phyloP scores from a whole-genome alignment of 2,797 vertebrate species.

The Tinamus major region DNA sequence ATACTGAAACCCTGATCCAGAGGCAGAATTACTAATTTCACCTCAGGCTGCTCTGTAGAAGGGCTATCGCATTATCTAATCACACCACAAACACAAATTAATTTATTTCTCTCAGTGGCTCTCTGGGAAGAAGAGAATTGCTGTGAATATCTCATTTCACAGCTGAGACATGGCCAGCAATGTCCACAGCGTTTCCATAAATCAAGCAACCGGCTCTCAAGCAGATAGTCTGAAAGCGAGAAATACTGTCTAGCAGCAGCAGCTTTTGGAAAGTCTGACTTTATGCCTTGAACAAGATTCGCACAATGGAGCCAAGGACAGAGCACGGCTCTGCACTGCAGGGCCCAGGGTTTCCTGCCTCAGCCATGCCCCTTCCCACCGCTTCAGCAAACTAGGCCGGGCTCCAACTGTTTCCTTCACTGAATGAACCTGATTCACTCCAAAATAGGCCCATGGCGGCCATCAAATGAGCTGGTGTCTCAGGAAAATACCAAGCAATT shows the following conservation, averaged over 20 bases:
- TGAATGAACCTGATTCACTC: not conserved
- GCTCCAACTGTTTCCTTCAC: not conserved
- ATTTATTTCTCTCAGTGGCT: not conserved
- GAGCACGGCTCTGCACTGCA: not conserved
- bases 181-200: conserved; percentile 9
- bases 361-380: not conserved
- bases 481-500: not conserved
- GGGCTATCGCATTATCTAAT: not conserved
- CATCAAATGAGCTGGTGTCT: not conserved
- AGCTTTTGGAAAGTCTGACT: conserved; percentile 15
- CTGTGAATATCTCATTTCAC: not conserved
- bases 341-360: not conserved
- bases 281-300: not conserved
- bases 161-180: not conserved
- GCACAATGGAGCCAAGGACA: conserved; percentile 1
- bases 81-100: not conserved
- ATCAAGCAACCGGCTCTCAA: not conserved
- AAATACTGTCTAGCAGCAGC: not conserved
- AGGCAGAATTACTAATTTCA: not conserved
- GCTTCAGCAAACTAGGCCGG: not conserved
- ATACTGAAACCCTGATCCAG: not conserved
- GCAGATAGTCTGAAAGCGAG: not conserved
- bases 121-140: not conserved
- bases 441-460: not conserved
- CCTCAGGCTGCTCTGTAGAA: not conserved